Evolutionary conservation across 2,888 invertebrate genomes (phyloP).

Genomic region (Odontothrips loti): DNA sequence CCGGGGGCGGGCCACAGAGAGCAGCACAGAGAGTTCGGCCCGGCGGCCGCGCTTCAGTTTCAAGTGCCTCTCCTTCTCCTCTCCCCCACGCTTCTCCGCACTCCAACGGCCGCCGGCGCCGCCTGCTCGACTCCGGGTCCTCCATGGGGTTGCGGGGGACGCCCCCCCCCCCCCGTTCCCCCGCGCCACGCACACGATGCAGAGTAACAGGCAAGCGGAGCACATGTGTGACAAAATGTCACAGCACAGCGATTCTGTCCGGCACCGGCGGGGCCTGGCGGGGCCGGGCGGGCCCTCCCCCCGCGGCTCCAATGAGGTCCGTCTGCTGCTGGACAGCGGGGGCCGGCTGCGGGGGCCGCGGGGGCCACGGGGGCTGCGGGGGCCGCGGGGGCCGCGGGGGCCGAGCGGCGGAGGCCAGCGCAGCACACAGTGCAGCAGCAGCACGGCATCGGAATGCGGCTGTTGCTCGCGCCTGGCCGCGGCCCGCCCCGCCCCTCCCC

Average conservation of each 20-base stretch:
- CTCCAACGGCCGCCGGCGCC: background rate
- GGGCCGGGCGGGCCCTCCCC: no score
- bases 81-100: no score
- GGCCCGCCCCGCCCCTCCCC: background rate
- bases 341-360: background rate
- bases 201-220: no score
- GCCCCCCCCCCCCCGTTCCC: background rate
- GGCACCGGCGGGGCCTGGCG: background rate
- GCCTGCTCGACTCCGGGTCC: background rate
- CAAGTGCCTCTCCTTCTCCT: background rate
- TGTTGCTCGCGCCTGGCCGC: background rate
- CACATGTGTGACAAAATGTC: no score
- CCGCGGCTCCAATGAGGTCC: background rate
- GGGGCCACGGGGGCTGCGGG: no score
- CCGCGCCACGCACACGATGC: no score
- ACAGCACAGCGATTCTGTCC: background rate
- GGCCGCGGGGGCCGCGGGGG: background rate
- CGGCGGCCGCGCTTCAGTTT: no score
- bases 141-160: background rate
- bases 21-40: background rate
- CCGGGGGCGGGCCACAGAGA: background rate
- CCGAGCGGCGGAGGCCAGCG: background rate
- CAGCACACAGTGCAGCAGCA: background rate
- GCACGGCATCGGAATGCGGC: no score
- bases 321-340: background rate